These are phyloP conservation scores for Vimba vimba DNA, from an alignment of 2,113 vertebrate species.

Conservation along the genomic window DNA sequence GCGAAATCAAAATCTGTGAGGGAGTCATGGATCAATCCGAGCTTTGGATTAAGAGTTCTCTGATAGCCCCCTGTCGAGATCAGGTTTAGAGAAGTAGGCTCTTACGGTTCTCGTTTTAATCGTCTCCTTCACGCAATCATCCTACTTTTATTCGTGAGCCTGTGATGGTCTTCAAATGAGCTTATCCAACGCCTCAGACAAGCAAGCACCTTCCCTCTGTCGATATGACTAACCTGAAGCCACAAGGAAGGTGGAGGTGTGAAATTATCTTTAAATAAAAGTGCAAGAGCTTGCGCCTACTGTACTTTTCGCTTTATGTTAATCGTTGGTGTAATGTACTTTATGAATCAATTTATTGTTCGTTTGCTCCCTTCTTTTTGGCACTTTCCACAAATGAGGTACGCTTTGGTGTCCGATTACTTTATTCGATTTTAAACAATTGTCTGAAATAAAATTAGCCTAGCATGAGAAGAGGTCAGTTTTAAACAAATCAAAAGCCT, in stretches of 20 bases:
- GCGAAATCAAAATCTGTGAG: constrained; percentile 59
- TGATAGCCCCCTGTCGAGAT: constrained; percentile 68
- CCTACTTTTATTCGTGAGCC: constrained; percentile 41
- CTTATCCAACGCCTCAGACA: constrained; percentile 46
- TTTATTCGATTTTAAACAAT: background rate
- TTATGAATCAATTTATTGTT: background rate
- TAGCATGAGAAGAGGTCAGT: background rate
- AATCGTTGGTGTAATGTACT: constrained; percentile 10
- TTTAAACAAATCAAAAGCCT: background rate
- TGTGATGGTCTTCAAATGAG: constrained; percentile 40
- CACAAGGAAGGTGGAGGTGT: constrained; percentile 12
- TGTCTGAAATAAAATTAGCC: background rate
- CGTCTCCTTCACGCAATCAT: constrained; percentile 51
- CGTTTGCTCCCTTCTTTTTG: background rate
- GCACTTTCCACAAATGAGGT: background rate
- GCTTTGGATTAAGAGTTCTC: constrained; percentile 73
- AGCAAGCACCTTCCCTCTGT: constrained; percentile 53
- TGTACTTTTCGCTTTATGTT: constrained; percentile 16
- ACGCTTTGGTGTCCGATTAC: background rate
- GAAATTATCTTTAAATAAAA: constrained; percentile 44
- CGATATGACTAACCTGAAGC: constrained; percentile 33
- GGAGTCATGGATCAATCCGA: constrained; percentile 72
- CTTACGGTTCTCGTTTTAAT: constrained; percentile 60
- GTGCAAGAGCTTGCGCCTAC: constrained; percentile 2
- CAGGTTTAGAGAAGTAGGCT: constrained; percentile 56